These are phyloP conservation scores for Leucopternis melanops DNA, from an alignment of 2,113 vertebrate genomes.

Conservation along the genomic window DNA sequence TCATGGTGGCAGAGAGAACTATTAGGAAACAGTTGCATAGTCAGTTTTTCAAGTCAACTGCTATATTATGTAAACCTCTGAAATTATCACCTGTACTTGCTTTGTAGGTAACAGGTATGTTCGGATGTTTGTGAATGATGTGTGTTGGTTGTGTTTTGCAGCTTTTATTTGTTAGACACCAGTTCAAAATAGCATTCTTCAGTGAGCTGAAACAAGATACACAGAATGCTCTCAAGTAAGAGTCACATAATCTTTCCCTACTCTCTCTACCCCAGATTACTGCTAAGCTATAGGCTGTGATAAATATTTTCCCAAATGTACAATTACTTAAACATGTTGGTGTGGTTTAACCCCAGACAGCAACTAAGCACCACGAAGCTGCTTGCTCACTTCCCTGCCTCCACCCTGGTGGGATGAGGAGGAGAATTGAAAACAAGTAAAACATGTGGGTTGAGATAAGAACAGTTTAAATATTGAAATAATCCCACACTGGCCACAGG, in stretches of 20 bases:
- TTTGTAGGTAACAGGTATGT: background rate
- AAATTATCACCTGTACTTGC: background rate
- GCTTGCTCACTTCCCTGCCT: no score
- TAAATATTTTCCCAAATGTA: background rate
- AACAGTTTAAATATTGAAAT: no score
- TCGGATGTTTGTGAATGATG: background rate
- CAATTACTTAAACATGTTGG: background rate
- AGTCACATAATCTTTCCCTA: background rate
- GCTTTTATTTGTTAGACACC: slow-evolving; percentile 98
- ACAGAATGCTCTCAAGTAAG: slow-evolving; percentile 97
- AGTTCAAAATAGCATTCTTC: slow-evolving; percentile 99
- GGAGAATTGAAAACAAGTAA: no score
- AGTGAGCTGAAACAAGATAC: slow-evolving; percentile 98
- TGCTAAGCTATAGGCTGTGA: background rate
- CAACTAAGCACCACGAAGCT: no score
- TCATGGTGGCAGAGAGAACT: background rate
- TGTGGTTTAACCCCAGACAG: no score
- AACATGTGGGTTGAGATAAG: no score
- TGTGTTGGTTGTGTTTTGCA: slow-evolving; percentile 62
- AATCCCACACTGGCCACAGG: no score
- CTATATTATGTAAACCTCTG: background rate
- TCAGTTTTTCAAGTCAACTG: background rate
- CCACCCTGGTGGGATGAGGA: no score
- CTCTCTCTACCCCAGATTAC: background rate
- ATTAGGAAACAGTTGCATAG: background rate